These are phyloP conservation scores for Raja brachyura DNA, from an alignment of 2,113 vertebrate species.

Conservation along the genomic window DNA sequence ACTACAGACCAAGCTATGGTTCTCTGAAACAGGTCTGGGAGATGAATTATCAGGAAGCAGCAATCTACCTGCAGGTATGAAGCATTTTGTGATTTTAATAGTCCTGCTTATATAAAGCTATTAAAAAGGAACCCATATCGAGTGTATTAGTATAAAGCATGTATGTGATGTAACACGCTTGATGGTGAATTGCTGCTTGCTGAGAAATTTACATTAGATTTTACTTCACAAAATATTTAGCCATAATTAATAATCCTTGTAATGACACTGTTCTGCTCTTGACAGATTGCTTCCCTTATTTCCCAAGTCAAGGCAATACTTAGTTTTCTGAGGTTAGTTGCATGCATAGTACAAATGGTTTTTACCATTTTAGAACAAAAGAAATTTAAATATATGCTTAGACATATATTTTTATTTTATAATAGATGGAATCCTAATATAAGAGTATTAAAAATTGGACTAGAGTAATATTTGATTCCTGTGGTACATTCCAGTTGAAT, in stretches of 20 bases:
- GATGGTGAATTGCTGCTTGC: not conserved
- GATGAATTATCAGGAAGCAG: constrained; percentile 94
- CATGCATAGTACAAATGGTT: not conserved
- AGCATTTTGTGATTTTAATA: constrained; percentile 4
- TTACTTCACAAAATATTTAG: not conserved
- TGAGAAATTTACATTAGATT: not conserved
- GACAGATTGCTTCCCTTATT: not conserved
- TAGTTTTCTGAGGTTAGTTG: not conserved
- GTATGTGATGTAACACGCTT: not conserved
- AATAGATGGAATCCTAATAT: not conserved
- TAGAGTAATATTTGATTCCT: not conserved
- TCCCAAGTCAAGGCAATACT: not conserved
- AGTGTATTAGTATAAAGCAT: not conserved
- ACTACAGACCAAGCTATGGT: constrained; percentile 55
- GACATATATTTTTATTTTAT: not conserved
- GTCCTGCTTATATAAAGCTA: not conserved
- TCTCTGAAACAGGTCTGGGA: constrained; percentile 78
- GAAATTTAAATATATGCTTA: not conserved
- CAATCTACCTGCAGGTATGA: constrained; percentile 92
- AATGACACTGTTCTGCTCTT: not conserved
- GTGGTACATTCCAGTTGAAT: not conserved
- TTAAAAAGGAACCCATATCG: not conserved
- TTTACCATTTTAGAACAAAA: not conserved
- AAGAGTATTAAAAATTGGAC: not conserved
- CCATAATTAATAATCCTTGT: constrained; percentile 13